These are phyloP conservation scores for Conus canariensis DNA, from an alignment of 2,888 invertebrate genomes.

Conservation along the genomic window DNA sequence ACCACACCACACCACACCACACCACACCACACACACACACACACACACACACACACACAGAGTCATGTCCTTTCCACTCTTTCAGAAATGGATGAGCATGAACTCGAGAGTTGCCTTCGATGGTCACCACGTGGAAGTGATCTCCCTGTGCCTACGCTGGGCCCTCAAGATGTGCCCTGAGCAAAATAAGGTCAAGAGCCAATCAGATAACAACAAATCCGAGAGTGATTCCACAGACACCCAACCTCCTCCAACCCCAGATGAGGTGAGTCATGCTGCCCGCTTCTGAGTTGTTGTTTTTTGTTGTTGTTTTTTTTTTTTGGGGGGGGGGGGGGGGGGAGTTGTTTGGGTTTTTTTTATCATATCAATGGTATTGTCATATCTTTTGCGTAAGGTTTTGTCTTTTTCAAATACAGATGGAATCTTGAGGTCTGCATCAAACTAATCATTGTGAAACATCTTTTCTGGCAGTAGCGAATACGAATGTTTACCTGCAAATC, in stretches of 20 bases:
- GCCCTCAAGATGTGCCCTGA: conserved; percentile 36
- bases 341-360: too few species aligned
- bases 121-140: conserved; percentile 29
- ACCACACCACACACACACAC: background rate
- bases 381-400: too few species aligned
- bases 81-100: conserved; percentile 43
- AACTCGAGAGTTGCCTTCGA: conserved; percentile 38
- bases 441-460: too few species aligned
- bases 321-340: too few species aligned
- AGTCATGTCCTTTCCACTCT: background rate
- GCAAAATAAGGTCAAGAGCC: conserved; percentile 13
- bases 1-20: background rate
- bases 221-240: conserved; percentile 1
- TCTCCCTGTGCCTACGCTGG: conserved; percentile 40
- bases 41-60: background rate
- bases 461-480: too few species aligned
- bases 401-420: too few species aligned
- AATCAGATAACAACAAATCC: background rate
- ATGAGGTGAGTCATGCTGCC: conserved; percentile 3
- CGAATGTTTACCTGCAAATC: too few species aligned
- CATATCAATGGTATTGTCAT: too few species aligned
- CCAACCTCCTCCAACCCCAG: conserved; percentile 15
- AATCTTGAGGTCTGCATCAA: too few species aligned
- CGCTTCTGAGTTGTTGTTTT: too few species aligned
- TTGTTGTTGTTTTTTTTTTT: too few species aligned